Conservation (phyloP, 2,113 vertebrate species). For the Sciurus niger region DNA sequence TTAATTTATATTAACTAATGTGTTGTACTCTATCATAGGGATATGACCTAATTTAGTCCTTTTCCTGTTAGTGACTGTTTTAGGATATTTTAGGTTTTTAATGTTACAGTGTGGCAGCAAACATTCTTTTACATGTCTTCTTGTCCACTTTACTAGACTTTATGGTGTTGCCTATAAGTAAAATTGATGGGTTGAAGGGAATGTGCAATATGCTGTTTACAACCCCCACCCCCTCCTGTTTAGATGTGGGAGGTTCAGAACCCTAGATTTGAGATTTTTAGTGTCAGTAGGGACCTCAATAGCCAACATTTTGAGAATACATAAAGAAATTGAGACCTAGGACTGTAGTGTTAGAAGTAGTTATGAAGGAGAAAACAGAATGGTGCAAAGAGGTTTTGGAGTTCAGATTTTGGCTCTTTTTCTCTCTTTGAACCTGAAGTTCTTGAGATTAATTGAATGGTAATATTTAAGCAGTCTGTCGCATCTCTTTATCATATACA, state of each 20-base stretch:
- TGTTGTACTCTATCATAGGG: conserved; percentile 45
- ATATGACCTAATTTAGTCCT: not conserved
- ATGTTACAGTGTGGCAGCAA: not conserved
- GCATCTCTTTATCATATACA: not conserved
- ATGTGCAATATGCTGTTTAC: not conserved
- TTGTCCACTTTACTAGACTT: conserved; percentile 16
- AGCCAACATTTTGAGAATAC: conserved; percentile 2
- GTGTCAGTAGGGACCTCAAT: not conserved
- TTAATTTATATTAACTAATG: conserved; percentile 10
- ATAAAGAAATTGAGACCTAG: not conserved
- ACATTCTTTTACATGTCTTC: conserved; percentile 31
- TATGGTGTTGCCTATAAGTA: not conserved
- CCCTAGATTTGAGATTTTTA: conserved; percentile 26
- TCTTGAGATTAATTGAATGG: not conserved
- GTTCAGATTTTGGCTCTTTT: conserved; percentile 31
- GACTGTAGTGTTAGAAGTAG: not conserved
- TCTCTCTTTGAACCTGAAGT: not conserved
- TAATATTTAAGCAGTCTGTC: not conserved
- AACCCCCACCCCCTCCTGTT: rapidly evolving
- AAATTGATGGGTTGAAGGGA: conserved; percentile 43
- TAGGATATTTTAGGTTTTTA: conserved; percentile 38
- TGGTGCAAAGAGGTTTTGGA: conserved; percentile 20
- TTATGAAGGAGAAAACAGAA: not conserved
- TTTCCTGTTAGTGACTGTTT: conserved; percentile 52
- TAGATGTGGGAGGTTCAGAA: conserved; percentile 55